Evolutionary conservation across 2,888 invertebrate species (phyloP).

Genomic region (Lissonota sp.): DNA sequence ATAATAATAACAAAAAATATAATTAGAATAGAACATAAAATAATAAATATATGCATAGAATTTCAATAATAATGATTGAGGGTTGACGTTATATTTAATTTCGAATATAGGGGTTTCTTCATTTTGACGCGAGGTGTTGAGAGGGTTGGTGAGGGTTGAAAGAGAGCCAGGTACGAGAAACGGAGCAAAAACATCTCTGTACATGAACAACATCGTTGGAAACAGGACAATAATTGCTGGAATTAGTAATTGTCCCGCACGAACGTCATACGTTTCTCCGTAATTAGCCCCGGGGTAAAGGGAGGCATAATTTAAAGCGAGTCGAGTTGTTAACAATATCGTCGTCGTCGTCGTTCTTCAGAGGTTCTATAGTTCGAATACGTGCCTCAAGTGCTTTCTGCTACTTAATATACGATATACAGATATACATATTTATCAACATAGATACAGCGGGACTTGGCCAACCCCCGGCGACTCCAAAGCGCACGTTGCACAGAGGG

Average conservation of each 20-base stretch:
- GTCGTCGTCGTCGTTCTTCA: constrained; percentile 64
- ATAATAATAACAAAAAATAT: too few relatives aligned
- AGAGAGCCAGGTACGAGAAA: constrained; percentile 42
- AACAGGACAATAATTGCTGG: constrained; percentile 78
- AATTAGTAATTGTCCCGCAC: constrained; percentile 83
- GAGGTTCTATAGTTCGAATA: constrained; percentile 63
- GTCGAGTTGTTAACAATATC: constrained; percentile 79
- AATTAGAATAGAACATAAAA: not conserved
- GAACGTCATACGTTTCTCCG: constrained; percentile 80
- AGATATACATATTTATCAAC: constrained; percentile 6
- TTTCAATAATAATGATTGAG: too few relatives aligned
- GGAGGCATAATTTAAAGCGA: constrained; percentile 80
- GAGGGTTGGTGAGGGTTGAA: constrained; percentile 24
- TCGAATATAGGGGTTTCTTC: constrained; percentile 8
- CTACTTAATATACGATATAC: constrained; percentile 2
- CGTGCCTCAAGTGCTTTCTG: constrained; percentile 42
- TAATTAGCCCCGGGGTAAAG: constrained; percentile 74
- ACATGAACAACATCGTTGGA: constrained; percentile 54
- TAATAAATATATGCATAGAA: not conserved
- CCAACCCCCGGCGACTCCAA: constrained; percentile 57
- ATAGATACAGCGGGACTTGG: constrained; percentile 53
- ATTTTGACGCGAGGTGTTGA: constrained; percentile 33
- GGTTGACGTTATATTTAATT: too few relatives aligned
- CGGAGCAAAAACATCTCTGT: constrained; percentile 63
- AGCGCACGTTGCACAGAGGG: constrained; percentile 48